Conservation (phyloP, 2,113 vertebrate species). For the Nerophis ophidion region DNA sequence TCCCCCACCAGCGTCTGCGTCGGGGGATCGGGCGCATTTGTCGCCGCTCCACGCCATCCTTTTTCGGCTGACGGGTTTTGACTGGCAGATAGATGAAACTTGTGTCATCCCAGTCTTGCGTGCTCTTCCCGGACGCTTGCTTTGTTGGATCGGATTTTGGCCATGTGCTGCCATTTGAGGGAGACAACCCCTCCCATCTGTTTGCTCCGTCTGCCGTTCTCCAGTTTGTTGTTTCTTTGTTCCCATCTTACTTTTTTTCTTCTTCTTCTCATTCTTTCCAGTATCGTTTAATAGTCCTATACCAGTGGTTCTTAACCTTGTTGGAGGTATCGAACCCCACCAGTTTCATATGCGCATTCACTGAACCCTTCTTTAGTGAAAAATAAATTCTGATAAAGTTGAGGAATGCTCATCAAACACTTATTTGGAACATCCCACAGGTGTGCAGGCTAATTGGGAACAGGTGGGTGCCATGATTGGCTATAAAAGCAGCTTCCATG, state of each 20-base stretch:
- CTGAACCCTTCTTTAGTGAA: too few species aligned
- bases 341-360: too few species aligned
- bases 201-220: constrained; percentile 42
- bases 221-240: constrained; percentile 13
- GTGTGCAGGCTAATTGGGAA: too few species aligned
- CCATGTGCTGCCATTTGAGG: constrained; percentile 27
- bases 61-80: constrained; percentile 28
- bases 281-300: too few species aligned
- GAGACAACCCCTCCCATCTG: constrained; percentile 32
- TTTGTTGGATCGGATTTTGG: constrained; percentile 29
- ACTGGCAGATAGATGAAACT: constrained; percentile 39
- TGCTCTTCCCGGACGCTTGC: constrained; percentile 39
- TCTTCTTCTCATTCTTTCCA: not conserved
- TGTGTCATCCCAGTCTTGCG: constrained; percentile 24
- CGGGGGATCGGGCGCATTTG: constrained; percentile 45
- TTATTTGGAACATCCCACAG: too few species aligned
- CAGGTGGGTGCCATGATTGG: too few species aligned
- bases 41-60: constrained; percentile 21
- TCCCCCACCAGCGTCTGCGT: constrained; percentile 28
- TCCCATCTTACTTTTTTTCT: constrained; percentile 2
- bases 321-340: too few species aligned
- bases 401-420: too few species aligned
- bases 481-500: too few species aligned
- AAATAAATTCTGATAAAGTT: too few species aligned
- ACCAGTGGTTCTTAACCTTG: too few species aligned